phyloP scores from a whole-genome alignment of 2,113 vertebrate genomes.

The Grammomys dolichurus region DNA sequence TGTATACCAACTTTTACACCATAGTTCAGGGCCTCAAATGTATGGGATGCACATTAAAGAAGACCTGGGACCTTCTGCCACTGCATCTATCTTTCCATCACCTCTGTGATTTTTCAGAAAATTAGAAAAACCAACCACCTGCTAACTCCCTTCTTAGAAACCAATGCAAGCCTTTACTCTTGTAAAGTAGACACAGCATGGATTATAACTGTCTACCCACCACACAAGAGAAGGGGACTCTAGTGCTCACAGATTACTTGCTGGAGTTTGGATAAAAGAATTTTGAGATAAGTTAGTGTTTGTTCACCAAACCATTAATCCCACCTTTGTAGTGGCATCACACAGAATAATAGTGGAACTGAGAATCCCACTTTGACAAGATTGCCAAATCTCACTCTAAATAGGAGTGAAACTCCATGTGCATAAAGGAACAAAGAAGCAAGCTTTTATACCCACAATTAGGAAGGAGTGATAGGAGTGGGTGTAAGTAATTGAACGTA shows the following conservation, averaged over 20 bases:
- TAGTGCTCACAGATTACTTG: not conserved
- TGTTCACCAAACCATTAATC: conserved; percentile 2
- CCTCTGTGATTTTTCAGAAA: conserved; percentile 19
- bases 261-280: conserved; percentile 8
- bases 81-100: not conserved
- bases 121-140: not conserved
- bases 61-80: not conserved
- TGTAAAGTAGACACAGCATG: not conserved
- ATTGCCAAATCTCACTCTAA: conserved; percentile 52
- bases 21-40: not conserved
- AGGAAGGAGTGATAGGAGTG: not conserved
- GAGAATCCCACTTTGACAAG: conserved; percentile 30
- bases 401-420: not conserved
- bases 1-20: not conserved
- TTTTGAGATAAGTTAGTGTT: conserved; percentile 13
- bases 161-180: not conserved
- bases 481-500: conserved; percentile 61
- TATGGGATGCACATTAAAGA: not conserved
- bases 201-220: not conserved
- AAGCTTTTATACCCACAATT: conserved; percentile 7
- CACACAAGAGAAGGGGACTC: not conserved
- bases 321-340: not conserved
- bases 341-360: not conserved
- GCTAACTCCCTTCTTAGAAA: not conserved
- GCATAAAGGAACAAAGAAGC: conserved; percentile 6